Conservation (phyloP, 2,888 invertebrate species). For the Volucella inflata region DNA sequence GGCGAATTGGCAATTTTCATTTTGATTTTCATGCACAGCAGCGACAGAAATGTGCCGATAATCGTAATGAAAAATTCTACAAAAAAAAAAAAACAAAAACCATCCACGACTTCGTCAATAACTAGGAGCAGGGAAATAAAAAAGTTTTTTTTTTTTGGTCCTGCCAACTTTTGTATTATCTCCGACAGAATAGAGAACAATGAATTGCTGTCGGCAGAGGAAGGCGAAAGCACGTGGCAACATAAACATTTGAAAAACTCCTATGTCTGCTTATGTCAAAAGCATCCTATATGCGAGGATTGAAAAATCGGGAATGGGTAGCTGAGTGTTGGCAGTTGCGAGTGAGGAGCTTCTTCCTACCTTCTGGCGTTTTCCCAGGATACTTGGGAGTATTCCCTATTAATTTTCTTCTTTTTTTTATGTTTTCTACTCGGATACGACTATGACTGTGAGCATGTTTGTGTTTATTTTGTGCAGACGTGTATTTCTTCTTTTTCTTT, state of each 20-base stretch:
- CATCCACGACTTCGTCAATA: too few species aligned
- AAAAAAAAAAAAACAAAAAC: background rate
- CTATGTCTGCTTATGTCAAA: constrained; percentile 16
- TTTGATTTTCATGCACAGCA: constrained; percentile 40
- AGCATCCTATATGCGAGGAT: background rate
- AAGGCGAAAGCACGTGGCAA: constrained; percentile 34
- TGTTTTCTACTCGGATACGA: background rate
- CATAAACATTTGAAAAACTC: constrained; percentile 32
- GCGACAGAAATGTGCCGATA: constrained; percentile 22
- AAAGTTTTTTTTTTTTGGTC: constrained; percentile 6
- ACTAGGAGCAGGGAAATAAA: background rate
- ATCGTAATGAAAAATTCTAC: constrained; percentile 15
- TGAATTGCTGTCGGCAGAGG: background rate
- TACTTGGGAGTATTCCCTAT: constrained; percentile 11
- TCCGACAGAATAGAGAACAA: background rate
- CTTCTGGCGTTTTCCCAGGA: constrained; percentile 38
- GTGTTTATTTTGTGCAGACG: background rate
- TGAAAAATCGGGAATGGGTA: background rate
- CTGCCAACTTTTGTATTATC: constrained; percentile 7
- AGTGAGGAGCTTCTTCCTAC: background rate
- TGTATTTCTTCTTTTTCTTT: constrained; percentile 12
- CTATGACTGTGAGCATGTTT: too few species aligned
- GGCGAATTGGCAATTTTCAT: constrained; percentile 67
- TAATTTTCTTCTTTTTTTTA: constrained; percentile 48
- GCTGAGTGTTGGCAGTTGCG: too few species aligned